Base-by-base conservation (phyloP, 2,113 vertebrate species). In the Puntigrus tetrazona region DNA sequence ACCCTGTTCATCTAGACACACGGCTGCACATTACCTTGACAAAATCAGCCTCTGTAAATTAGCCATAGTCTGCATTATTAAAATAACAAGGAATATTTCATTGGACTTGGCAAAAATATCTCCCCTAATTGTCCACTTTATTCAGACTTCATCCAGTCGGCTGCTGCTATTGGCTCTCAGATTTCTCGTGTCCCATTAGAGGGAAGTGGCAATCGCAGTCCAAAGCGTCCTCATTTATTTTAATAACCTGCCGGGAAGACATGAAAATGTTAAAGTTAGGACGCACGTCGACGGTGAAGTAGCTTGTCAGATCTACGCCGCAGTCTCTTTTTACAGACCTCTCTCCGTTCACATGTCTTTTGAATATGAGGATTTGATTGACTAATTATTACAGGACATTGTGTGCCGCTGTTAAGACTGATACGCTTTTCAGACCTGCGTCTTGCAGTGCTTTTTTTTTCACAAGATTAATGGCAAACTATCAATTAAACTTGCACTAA, bases 61-160 rank as follows among this genome's bases (percentile, higher is more conserved):
- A 97, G 95, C 94, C 90, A 92, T 91, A 92, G 95, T 94, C 96
- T 97, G 95, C 96, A 97, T 98, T 97, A 98, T 98, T 97, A 96
- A 98, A 98, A 97, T 97, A 97, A 97, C 96, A 97, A 96, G 96
- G 95, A 96, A 95, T 96, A 97, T 97, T 98, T 97, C 95, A 96
- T 95, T 96, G 95, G 95, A 94, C 95, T 95, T 93, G 95, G 94
- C 93, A 96, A 93, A 84, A 79, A 95, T 95, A 93, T 85, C 87
- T 85, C 92, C 94, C 92, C 95, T 98, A 98, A 98, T 99, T 99
- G 97, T 98, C 95, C 97, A 96, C 94, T 97, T 98, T 97, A 96
- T 79, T 80, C 63, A 47, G 11, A 77, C 16, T 75, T 95, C 95
- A 95, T 95, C 94, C 95, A 95, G 95, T 97, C 97, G 96, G 93